Conservation (phyloP, 2,113 vertebrate genomes). For the Neolamprologus fasciatus region DNA sequence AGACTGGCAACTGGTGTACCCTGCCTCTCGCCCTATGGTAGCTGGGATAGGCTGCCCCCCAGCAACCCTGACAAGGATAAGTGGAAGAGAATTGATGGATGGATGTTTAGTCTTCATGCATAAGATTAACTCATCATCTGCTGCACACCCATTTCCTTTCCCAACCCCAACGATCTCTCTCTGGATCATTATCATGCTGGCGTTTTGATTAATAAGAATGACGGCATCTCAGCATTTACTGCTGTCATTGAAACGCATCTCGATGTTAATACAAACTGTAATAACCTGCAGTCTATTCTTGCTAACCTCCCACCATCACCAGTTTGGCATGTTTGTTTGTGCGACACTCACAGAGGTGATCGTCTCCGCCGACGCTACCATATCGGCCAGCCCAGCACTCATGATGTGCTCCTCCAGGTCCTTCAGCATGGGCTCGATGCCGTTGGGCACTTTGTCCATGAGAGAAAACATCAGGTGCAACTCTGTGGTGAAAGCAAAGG, state of each 20-base stretch:
- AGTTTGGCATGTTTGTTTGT: not conserved
- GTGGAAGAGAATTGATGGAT: rapidly evolving
- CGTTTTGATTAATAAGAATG: not conserved
- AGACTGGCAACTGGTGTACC: not conserved
- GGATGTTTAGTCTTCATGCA: not conserved
- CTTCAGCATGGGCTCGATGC: conserved; percentile 98
- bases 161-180: not conserved
- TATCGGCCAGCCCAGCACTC: conserved; percentile 94
- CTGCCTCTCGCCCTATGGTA: not conserved
- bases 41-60: not conserved
- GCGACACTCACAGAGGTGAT: conserved; percentile 91
- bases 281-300: not conserved
- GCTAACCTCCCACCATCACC: not conserved
- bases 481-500: conserved; percentile 68
- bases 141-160: not conserved
- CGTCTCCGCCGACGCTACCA: conserved; percentile 97
- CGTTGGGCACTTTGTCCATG: conserved; percentile 98
- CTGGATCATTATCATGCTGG: not conserved
- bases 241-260: not conserved
- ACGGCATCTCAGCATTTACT: not conserved
- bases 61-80: not conserved
- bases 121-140: not conserved
- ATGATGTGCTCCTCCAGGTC: conserved; percentile 99
- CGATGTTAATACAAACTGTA: not conserved
- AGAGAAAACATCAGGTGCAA: conserved; percentile 97